Evolutionary conservation across 2,888 invertebrate species (phyloP).

Genomic region (Philonicus albiceps): DNA sequence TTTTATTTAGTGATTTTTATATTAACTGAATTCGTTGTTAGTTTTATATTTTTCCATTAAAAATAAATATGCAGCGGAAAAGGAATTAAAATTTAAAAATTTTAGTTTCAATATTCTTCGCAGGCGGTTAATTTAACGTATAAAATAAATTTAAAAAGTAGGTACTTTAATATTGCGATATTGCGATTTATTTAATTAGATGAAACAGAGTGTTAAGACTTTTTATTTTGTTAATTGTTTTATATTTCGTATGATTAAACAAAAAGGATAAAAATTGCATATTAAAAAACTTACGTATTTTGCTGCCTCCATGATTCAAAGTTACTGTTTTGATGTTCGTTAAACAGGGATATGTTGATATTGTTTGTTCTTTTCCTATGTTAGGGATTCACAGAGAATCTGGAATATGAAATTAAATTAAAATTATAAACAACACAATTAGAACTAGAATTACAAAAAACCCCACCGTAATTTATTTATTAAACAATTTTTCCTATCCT

Average conservation of each 20-base stretch:
- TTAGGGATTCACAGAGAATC: not conserved
- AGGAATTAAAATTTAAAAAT: not conserved
- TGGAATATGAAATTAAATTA: not conserved
- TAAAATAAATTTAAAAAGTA: too few relatives aligned
- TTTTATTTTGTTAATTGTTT: not conserved
- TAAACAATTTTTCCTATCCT: too few relatives aligned
- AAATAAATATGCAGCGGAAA: not conserved
- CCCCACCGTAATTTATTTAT: too few relatives aligned
- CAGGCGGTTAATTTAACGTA: not conserved
- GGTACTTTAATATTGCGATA: too few relatives aligned
- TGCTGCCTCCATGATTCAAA: not conserved
- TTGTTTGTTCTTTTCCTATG: not conserved
- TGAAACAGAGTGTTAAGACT: slow-evolving; percentile 7
- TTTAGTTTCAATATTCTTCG: not conserved
- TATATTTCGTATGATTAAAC: not conserved
- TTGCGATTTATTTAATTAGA: not conserved
- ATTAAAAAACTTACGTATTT: not conserved
- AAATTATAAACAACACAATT: not conserved
- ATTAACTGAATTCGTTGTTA: not conserved
- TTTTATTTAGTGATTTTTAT: not conserved
- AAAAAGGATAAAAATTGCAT: not conserved
- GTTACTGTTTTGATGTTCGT: not conserved
- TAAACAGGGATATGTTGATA: not conserved
- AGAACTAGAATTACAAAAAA: too few relatives aligned
- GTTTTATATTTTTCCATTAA: not conserved